phyloP scores from a whole-genome alignment of 2,113 vertebrate species.

The Dascyllus trimaculatus region DNA sequence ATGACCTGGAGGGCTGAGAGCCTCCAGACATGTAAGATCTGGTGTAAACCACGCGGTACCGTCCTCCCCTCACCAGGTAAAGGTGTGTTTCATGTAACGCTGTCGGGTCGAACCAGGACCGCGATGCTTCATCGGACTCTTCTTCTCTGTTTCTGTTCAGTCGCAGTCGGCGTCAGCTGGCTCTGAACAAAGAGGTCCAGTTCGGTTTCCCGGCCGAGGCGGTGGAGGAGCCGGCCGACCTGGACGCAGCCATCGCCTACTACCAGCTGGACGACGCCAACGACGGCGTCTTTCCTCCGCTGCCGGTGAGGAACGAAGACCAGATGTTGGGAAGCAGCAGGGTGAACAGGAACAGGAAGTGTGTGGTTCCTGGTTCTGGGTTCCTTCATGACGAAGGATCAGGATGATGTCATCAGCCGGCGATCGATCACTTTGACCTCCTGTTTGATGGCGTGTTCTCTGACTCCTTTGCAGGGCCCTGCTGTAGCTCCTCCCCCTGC shows the following conservation, averaged over 20 bases:
- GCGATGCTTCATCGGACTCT: too few relatives aligned
- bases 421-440: not conserved
- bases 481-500: conserved; percentile 35
- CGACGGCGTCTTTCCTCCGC: not conserved
- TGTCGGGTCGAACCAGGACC: too few relatives aligned
- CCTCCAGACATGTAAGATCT: too few relatives aligned
- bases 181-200: conserved; percentile 68
- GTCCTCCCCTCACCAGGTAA: too few relatives aligned
- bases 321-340: too few relatives aligned
- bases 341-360: too few relatives aligned
- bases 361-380: too few relatives aligned
- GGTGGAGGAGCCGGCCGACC: conserved; percentile 35
- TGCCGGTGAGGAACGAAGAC: conserved; percentile 51
- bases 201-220: conserved; percentile 57
- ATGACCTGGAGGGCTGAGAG: too few relatives aligned
- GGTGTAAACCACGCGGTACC: too few relatives aligned
- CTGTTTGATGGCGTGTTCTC: not conserved
- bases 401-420: too few relatives aligned
- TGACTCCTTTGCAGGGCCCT: conserved; percentile 34
- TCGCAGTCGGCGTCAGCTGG: conserved; percentile 63
- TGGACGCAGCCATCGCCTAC: conserved; percentile 55
- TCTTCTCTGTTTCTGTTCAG: conserved; percentile 28
- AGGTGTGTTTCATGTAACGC: too few relatives aligned
- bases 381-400: too few relatives aligned
- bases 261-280: conserved; percentile 67